phyloP scores from a whole-genome alignment of 2,888 invertebrate genomes.

The Escarpia spicata region DNA sequence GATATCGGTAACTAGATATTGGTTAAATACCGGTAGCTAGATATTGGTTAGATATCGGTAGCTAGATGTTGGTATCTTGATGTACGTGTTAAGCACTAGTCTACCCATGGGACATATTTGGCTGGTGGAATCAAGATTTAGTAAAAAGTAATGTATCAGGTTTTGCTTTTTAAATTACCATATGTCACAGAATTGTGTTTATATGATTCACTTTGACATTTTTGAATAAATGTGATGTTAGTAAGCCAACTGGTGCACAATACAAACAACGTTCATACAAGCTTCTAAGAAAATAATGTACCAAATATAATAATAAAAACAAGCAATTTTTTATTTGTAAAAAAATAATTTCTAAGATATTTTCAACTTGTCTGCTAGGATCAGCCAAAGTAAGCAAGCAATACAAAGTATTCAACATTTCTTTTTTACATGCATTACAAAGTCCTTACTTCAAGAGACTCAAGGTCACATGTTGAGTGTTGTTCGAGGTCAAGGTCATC shows the following conservation, averaged over 20 bases:
- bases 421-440: neutral
- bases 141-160: no score
- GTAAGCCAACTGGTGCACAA: neutral
- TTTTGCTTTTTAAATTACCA: no score
- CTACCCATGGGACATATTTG: no score
- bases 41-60: no score
- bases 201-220: no score
- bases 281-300: neutral
- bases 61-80: no score
- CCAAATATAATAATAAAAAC: neutral
- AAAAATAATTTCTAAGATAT: neutral
- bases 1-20: no score
- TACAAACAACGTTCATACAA: neutral
- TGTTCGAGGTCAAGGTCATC: slow-evolving; percentile 73
- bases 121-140: no score
- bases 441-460: slow-evolving; percentile 42
- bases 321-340: neutral
- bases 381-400: neutral
- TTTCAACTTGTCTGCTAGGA: neutral
- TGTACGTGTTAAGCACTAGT: no score
- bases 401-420: neutral
- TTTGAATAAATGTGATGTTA: no score
- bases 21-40: no score
- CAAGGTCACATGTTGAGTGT: slow-evolving; percentile 40
- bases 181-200: no score